Evolutionary conservation across 2,888 invertebrate species (phyloP).

Genomic region (Metallyticus violacea): DNA sequence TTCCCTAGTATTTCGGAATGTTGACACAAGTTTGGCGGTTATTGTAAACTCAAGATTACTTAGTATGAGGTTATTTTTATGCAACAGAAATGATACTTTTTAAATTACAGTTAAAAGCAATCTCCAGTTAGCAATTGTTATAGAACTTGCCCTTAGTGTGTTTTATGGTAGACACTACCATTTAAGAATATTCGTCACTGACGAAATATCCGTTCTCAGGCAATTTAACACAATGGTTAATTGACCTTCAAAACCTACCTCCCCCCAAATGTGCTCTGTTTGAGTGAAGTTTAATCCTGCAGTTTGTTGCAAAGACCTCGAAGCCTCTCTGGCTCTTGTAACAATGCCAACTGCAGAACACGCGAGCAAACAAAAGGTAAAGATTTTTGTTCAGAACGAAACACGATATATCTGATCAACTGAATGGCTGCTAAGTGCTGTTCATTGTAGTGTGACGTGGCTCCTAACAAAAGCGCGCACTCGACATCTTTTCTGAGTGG

Average conservation of each 20-base stretch:
- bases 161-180: too few relatives aligned
- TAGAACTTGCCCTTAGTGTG: too few relatives aligned
- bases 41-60: too few relatives aligned
- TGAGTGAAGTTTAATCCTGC: not conserved
- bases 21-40: too few relatives aligned
- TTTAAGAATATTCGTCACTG: too few relatives aligned
- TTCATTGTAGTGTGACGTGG: not conserved
- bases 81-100: too few relatives aligned
- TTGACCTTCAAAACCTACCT: not conserved
- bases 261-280: not conserved
- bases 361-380: not conserved
- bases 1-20: too few relatives aligned
- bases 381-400: not conserved
- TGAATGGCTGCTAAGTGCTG: not conserved
- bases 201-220: not conserved
- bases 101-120: too few relatives aligned
- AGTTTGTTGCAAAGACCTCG: not conserved
- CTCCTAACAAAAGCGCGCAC: not conserved
- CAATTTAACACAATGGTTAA: not conserved
- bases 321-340: not conserved
- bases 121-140: too few relatives aligned
- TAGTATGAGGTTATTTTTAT: too few relatives aligned
- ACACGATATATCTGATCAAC: not conserved
- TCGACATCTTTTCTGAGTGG: not conserved
- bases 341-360: not conserved